These are phyloP conservation scores for Noctuana brunneofusca DNA, from an alignment of 2,888 invertebrate genomes.

Conservation along the genomic window DNA sequence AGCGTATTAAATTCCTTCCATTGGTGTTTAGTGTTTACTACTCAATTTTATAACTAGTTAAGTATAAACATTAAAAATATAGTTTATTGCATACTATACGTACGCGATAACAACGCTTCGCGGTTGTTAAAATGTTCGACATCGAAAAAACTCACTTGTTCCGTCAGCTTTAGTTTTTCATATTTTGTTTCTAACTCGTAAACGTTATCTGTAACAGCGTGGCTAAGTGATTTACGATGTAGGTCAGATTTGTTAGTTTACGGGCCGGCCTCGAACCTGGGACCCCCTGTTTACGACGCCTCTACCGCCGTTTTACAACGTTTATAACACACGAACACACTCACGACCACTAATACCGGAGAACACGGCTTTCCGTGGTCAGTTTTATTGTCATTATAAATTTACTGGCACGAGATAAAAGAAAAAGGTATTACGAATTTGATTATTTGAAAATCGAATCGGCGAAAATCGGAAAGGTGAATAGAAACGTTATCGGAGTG, in stretches of 20 bases:
- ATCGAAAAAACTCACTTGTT: slow-evolving; percentile 31
- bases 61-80: slow-evolving; percentile 19
- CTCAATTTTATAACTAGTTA: slow-evolving; percentile 3
- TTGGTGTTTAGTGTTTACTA: background rate
- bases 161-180: slow-evolving; percentile 44
- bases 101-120: slow-evolving; percentile 21
- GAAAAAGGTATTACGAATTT: slow-evolving; percentile 14
- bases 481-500: slow-evolving; percentile 40
- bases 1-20: background rate
- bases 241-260: slow-evolving; percentile 82
- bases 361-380: slow-evolving; percentile 32
- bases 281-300: slow-evolving; percentile 69
- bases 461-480: slow-evolving; percentile 27
- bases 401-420: slow-evolving; percentile 31
- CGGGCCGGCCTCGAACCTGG: slow-evolving; percentile 69
- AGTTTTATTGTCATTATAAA: slow-evolving; percentile 34
- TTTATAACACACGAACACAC: slow-evolving; percentile 57
- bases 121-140: slow-evolving; percentile 30
- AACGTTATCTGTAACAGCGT: slow-evolving; percentile 77
- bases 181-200: slow-evolving; percentile 69
- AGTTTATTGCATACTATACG: slow-evolving; percentile 23
- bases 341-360: slow-evolving; percentile 34
- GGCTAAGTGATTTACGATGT: slow-evolving; percentile 81
- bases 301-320: slow-evolving; percentile 61
- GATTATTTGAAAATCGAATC: slow-evolving; percentile 33